Percentiles rank a stretch among this genome's conserved stretches.
Evolutionary conservation across 2,797 vertebrate species (phyloP).

Genomic region (Lutjanus campechanus): DNA sequence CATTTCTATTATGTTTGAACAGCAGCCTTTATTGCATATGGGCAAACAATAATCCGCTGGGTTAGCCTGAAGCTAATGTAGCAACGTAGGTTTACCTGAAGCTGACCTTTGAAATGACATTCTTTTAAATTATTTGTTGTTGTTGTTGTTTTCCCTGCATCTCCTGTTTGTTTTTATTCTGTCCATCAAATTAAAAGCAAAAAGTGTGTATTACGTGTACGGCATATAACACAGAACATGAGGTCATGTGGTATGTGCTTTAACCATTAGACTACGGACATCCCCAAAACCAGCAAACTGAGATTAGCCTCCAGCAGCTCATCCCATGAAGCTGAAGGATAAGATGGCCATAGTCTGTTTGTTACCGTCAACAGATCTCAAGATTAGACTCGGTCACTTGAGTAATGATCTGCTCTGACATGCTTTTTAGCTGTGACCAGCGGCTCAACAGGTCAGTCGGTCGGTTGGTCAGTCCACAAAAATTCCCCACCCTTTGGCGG

Average conservation of each 20-base stretch:
- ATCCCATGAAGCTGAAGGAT: background rate
- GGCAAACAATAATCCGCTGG: background rate
- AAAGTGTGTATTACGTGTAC: no score
- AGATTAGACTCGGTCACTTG: no score
- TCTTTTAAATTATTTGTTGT: background rate
- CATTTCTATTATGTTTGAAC: background rate
- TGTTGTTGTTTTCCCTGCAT: no score
- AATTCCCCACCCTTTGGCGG: no score
- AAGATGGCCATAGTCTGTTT: background rate
- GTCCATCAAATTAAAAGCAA: no score
- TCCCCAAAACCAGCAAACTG: background rate
- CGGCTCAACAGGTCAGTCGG: no score
- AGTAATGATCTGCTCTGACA: no score
- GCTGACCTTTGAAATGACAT: background rate
- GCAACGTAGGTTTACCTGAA: background rate
- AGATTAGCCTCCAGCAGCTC: background rate
- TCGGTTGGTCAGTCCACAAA: no score
- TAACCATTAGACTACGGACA: background rate
- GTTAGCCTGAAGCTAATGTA: background rate
- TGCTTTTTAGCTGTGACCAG: no score
- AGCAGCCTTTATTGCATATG: background rate
- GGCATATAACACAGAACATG: no score
- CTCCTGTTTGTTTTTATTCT: no score
- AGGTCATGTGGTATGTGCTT: background rate
- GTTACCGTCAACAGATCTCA: background rate